Base-by-base conservation (phyloP, 2,113 vertebrate genomes). In the Melospiza georgiana region DNA sequence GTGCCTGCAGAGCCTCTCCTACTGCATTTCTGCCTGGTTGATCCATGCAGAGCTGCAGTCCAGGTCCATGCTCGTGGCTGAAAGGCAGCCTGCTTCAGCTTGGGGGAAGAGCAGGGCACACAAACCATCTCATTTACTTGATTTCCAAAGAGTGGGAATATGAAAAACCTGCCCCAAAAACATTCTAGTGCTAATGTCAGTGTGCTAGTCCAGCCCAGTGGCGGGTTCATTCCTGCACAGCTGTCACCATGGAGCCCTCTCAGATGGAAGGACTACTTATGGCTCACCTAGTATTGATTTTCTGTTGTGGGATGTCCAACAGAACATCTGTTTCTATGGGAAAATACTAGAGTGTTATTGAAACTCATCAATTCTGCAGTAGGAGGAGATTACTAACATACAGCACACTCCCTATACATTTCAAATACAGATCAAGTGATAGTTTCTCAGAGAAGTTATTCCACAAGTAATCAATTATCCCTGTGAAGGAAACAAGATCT, bases 281-380 rank as follows among this genome's bases (percentile, higher is more conserved):
- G 31, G 69, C 48, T 95, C 66, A 92, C 66, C 69, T 89, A 75
- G 24, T 75, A 84, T 74, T 63, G 80, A 82, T 84, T 84, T 93
- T 75, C 86, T 87, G 48, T 24, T 89, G 61, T 30, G 75, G 54
- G 77, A 68, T 61, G 84, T 72, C 84, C 89, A 91, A 58, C 31
- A 48, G 61, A 78, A 82, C 84, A 93, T 71, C 84, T 90, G 76
- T 71, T 94, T 92, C 59, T 62, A 35, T 84, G 86, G 87, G 74
- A 79, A 84, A 84, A 71, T 51, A 65, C 69, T 68, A 6, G 37
- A 52, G 48, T 57, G 69, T 82, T 91, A 87, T 79, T 82, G 91
- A 89, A 94, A 89, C 58, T 91, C 89, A 92, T 91, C 81, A 87
- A 2, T 89, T 94, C 73, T 92, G 81, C 80, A 95, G 84, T 75